Conservation (phyloP, 2,113 vertebrate genomes). For the Pseudonaja textilis region DNA sequence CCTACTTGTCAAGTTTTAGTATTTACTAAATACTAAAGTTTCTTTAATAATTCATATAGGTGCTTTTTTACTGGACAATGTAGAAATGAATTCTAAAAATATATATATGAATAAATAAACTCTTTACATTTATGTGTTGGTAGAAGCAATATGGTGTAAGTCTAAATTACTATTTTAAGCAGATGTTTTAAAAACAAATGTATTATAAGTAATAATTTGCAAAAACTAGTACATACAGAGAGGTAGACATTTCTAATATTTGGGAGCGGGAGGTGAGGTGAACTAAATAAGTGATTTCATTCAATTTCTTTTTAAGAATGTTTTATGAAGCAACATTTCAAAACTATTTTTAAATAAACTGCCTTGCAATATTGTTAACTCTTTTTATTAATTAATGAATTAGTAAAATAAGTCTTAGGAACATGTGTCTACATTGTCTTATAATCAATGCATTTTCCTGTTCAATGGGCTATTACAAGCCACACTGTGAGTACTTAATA, state of each 20-base stretch:
- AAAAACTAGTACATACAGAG: neutral
- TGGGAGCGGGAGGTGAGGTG: too few relatives aligned
- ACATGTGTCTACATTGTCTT: neutral
- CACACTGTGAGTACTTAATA: neutral
- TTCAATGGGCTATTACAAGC: conserved; percentile 25
- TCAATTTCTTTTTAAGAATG: neutral
- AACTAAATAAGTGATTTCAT: neutral
- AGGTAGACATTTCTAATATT: neutral
- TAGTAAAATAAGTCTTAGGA: neutral
- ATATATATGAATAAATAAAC: neutral
- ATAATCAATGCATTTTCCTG: conserved; percentile 20
- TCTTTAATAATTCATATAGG: neutral
- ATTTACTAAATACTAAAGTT: neutral
- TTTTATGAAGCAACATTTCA: neutral
- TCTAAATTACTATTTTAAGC: neutral
- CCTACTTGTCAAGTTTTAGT: neutral
- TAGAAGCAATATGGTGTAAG: neutral
- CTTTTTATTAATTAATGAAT: neutral
- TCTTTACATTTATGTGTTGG: neutral
- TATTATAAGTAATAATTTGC: neutral
- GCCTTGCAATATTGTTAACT: neutral
- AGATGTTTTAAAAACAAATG: neutral
- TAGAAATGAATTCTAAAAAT: neutral
- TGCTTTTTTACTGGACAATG: neutral
- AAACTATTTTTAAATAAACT: neutral